Base-by-base conservation (phyloP, 2,888 invertebrate genomes). In the Mesorhabditis sp. region DNA sequence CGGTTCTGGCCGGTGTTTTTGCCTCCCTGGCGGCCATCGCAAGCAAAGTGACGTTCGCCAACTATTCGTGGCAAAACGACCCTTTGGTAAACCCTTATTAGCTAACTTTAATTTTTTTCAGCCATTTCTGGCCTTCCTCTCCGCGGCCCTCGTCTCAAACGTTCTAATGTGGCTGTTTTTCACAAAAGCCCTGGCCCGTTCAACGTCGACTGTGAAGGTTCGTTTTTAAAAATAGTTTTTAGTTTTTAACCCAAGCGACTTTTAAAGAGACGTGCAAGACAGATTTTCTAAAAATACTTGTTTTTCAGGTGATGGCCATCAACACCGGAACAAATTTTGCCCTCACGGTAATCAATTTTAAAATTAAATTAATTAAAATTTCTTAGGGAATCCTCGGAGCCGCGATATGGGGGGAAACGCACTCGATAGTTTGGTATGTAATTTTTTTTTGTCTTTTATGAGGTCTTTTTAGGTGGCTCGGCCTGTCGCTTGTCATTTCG, bases 1-100 rank as follows among this genome's bases (percentile, higher is more conserved):
- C 58, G 58, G n/a, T 50, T 50, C n/a, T n/a, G 58, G 58, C 58
- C 10, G 58, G 58, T n/a, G n/a, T 50, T 50, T 50, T 10, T 50
- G 58, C 58, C n/a, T 50, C 58, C 7, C n/a, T 50, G 58, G 58
- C 10, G 58, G 58, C 58, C 58, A n/a, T 50, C n/a, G 7, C 58
- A n/a, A 50, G 58, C 58, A 50, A 50, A 50, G 7, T 50, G 10
- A n/a, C 58, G 1, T 50, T 50, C 58, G 7, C 58, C 58, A n/a
- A 50, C 7, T 50, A 13, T n/a, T 50, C 58, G n/a, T 50, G 58
- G 58, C 10, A 50, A 50, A 50, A 50, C 7, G 10, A 50, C 7
- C 58, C 58, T 13, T 13, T 50, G 7, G 58, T 50, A n/a, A n/a
- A n/a, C n/a, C 10, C 58, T 50, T 50, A 2, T 28, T 28, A 28